Conservation (phyloP, 2,888 invertebrate species). For the Caenorhabditis sp. region DNA sequence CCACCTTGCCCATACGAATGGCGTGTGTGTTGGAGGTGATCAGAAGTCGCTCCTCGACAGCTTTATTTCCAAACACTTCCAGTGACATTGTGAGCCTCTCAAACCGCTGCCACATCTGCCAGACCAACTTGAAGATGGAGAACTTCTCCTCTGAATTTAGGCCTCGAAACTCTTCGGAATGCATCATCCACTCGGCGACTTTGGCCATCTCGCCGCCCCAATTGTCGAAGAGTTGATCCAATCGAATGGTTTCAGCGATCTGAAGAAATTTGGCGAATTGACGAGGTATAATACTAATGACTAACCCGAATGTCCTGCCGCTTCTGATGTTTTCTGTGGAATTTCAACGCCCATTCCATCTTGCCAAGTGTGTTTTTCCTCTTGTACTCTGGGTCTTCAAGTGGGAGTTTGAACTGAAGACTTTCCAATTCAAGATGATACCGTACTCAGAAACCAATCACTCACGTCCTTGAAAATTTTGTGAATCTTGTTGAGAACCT, state of each 20-base stretch:
- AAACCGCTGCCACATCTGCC: conserved; percentile 59
- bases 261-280: conserved; percentile 14
- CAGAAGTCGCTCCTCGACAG: conserved; percentile 47
- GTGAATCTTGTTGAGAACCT: conserved; percentile 35
- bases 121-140: conserved; percentile 61
- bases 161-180: conserved; percentile 62
- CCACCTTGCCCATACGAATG: conserved; percentile 46
- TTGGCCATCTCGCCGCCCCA: conserved; percentile 54
- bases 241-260: conserved; percentile 33
- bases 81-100: conserved; percentile 62
- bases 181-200: conserved; percentile 67
- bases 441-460: no score
- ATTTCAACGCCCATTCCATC: conserved; percentile 60
- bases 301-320: conserved; percentile 34
- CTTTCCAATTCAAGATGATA: conserved; percentile 19
- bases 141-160: conserved; percentile 66
- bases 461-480: conserved; percentile 40
- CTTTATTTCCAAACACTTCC: conserved; percentile 56
- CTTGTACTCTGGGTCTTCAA: conserved; percentile 37
- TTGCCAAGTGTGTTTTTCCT: conserved; percentile 27
- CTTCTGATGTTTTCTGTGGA: conserved; percentile 38
- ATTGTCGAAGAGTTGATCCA: conserved; percentile 42
- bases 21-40: conserved; percentile 41
- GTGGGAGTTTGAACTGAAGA: conserved; percentile 48
- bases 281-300: not conserved